A percentile compares a stretch with the other conserved stretches of the same genome.
These are phyloP conservation scores for Petrolisthes cinctipes DNA, from an alignment of 2,888 invertebrate species.

Conservation along the genomic window DNA sequence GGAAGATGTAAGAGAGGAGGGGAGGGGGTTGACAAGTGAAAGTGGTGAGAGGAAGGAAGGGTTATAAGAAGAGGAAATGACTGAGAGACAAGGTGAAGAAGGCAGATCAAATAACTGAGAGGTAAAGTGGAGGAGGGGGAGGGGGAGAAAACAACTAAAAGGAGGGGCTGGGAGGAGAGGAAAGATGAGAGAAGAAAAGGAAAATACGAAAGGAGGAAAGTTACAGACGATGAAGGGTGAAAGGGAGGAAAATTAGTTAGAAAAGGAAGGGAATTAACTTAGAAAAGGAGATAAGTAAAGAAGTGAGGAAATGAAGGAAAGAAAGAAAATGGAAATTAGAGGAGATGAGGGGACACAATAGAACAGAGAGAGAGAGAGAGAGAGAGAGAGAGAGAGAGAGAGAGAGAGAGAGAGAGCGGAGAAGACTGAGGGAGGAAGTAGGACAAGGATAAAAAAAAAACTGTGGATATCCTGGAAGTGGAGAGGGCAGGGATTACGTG, in stretches of 20 bases:
- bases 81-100: neutral
- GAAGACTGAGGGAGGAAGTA: neutral
- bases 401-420: too few relatives aligned
- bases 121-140: neutral
- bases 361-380: slow-evolving; percentile 29
- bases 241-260: neutral
- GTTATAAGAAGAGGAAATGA: neutral
- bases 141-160: neutral
- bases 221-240: neutral
- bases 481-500: neutral
- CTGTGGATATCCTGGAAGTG: neutral
- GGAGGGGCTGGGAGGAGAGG: neutral
- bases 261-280: neutral
- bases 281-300: neutral
- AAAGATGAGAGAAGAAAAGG: neutral
- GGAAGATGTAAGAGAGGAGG: neutral
- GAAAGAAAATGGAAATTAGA: neutral
- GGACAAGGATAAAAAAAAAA: neutral
- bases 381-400: slow-evolving; percentile 12
- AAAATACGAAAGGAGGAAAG: slow-evolving; percentile 5
- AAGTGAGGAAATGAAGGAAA: neutral
- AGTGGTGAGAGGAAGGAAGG: neutral
- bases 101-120: neutral
- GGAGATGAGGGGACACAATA: neutral
- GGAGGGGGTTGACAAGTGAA: neutral